Evolutionary conservation across 1,140 invertebrate species (phyloP).

Genomic region (Asbolus verrucosus): DNA sequence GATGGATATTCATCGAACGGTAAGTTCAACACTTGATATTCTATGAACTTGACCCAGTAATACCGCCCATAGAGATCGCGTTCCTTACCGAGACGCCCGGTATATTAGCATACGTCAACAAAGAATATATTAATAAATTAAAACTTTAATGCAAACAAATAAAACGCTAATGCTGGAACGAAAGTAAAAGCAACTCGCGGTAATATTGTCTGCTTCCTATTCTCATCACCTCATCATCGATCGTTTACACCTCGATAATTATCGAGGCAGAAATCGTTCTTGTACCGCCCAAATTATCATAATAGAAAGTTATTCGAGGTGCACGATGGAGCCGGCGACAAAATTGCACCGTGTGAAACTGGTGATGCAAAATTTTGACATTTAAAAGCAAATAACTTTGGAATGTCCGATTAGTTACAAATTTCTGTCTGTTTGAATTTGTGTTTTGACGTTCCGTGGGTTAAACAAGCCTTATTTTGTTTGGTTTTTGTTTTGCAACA

Average conservation of each 20-base stretch:
- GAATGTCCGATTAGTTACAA: too few relatives aligned
- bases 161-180: conserved; percentile 40
- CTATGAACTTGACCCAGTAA: conserved; percentile 47
- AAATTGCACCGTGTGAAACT: too few relatives aligned
- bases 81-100: conserved; percentile 34
- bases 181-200: conserved; percentile 19
- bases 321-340: too few relatives aligned
- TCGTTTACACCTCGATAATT: conserved; percentile 30
- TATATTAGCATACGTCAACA: conserved; percentile 51
- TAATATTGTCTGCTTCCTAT: conserved; percentile 25
- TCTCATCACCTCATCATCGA: conserved; percentile 27
- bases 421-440: too few relatives aligned
- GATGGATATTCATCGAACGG: conserved; percentile 2
- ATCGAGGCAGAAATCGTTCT: conserved; percentile 7
- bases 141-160: conserved; percentile 50
- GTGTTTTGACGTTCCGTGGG: too few relatives aligned
- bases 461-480: too few relatives aligned
- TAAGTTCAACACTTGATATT: conserved; percentile 9
- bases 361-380: too few relatives aligned
- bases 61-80: conserved; percentile 41
- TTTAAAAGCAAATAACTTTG: too few relatives aligned
- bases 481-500: too few relatives aligned
- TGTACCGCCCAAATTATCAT: conserved; percentile 9
- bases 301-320: conserved; percentile 20
- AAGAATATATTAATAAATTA: conserved; percentile 52